Conservation (phyloP, 2,797 vertebrate species). For the Enteromius fasciolatus region DNA sequence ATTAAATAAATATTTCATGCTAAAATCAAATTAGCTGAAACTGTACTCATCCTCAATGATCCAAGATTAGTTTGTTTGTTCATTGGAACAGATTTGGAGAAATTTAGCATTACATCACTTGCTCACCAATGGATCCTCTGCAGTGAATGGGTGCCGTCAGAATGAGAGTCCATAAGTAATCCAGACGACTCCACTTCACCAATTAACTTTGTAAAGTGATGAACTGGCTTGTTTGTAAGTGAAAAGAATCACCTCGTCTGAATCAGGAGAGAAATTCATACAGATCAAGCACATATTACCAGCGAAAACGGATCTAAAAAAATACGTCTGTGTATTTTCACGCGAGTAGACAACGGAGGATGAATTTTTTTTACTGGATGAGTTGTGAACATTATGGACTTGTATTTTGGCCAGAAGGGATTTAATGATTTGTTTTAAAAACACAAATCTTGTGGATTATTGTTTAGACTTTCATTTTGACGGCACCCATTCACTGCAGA, state of each 20-base stretch:
- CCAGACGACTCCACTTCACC: not conserved
- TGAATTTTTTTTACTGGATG: no score
- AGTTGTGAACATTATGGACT: no score
- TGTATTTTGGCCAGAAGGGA: not conserved
- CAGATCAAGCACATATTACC: no score
- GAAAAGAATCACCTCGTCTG: not conserved
- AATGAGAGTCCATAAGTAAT: not conserved
- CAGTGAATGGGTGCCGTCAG: not conserved
- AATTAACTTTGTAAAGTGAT: not conserved
- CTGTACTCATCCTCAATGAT: not conserved
- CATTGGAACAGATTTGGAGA: not conserved
- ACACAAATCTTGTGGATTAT: not conserved
- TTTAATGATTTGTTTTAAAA: not conserved
- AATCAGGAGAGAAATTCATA: not conserved
- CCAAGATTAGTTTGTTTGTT: not conserved
- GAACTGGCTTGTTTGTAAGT: not conserved
- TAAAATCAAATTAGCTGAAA: not conserved
- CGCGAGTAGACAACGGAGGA: not conserved
- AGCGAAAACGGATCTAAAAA: no score
- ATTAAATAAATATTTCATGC: not conserved
- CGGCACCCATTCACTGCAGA: not conserved
- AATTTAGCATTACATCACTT: not conserved
- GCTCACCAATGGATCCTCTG: not conserved
- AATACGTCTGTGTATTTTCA: not conserved
- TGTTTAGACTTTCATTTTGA: not conserved